These are phyloP conservation scores for Carabus problematicus DNA, from an alignment of 2,888 invertebrate species.

Conservation along the genomic window DNA sequence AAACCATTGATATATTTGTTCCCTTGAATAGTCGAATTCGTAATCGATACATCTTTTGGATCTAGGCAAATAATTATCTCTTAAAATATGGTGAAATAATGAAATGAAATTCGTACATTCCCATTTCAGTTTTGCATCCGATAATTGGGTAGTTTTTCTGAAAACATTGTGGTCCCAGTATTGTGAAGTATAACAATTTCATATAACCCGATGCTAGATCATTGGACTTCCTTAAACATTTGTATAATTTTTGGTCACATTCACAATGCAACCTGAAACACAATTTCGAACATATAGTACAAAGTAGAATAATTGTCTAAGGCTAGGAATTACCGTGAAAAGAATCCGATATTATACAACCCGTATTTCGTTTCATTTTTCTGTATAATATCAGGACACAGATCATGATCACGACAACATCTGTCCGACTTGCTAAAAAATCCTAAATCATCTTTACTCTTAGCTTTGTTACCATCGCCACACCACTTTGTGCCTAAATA, in stretches of 20 bases:
- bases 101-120: conserved; percentile 49
- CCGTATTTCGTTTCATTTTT: conserved; percentile 66
- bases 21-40: conserved; percentile 60
- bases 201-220: conserved; percentile 66
- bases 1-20: conserved; percentile 68
- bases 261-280: conserved; percentile 70
- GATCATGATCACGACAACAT: conserved; percentile 76
- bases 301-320: not conserved
- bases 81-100: not conserved
- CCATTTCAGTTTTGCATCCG: conserved; percentile 59
- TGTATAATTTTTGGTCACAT: conserved; percentile 72
- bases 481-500: conserved; percentile 84
- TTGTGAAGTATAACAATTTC: conserved; percentile 75
- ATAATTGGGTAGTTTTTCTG: conserved; percentile 65
- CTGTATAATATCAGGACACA: conserved; percentile 67
- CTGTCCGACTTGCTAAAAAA: conserved; percentile 70
- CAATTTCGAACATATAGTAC: too few species aligned
- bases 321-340: too few species aligned
- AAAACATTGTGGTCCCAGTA: conserved; percentile 76
- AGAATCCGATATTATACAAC: conserved; percentile 70
- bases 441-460: conserved; percentile 67
- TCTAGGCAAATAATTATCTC: conserved; percentile 43
- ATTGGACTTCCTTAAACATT: conserved; percentile 68
- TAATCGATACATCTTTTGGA: conserved; percentile 64
- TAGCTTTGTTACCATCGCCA: conserved; percentile 71